These are phyloP conservation scores for Blomia tropicalis DNA, from an alignment of 2,888 invertebrate species.

Conservation along the genomic window DNA sequence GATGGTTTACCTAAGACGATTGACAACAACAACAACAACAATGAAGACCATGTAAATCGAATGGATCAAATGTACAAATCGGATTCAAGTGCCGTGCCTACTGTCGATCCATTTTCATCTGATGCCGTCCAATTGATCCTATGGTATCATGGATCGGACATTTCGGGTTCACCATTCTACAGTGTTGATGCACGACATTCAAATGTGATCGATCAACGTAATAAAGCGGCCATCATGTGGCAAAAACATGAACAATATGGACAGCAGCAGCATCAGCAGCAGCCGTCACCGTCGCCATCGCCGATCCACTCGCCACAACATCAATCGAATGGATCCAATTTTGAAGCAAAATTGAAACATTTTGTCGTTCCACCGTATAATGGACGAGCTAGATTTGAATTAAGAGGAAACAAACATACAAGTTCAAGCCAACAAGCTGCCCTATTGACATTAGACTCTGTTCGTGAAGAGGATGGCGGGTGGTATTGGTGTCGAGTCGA, in stretches of 20 bases:
- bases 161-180: conserved; percentile 25
- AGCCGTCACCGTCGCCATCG: not conserved
- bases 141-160: conserved; percentile 25
- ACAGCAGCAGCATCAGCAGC: not conserved
- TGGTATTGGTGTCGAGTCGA: conserved; percentile 25
- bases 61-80: not conserved
- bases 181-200: conserved; percentile 22
- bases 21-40: not conserved
- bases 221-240: not conserved
- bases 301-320: not conserved
- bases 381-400: conserved; percentile 2
- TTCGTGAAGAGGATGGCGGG: conserved; percentile 5
- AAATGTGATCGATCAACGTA: conserved; percentile 1
- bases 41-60: not conserved
- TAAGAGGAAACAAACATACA: not conserved
- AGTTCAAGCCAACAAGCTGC: not conserved
- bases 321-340: not conserved
- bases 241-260: not conserved
- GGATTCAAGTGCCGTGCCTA: not conserved
- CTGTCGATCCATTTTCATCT: not conserved
- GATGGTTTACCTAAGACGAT: not conserved
- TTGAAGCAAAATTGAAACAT: conserved; percentile 4
- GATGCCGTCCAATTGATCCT: conserved; percentile 24
- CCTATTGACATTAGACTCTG: conserved; percentile 2
- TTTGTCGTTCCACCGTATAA: conserved; percentile 9